These are phyloP conservation scores for Shinisaurus crocodilurus DNA, from an alignment of 2,113 vertebrate genomes.

Conservation along the genomic window DNA sequence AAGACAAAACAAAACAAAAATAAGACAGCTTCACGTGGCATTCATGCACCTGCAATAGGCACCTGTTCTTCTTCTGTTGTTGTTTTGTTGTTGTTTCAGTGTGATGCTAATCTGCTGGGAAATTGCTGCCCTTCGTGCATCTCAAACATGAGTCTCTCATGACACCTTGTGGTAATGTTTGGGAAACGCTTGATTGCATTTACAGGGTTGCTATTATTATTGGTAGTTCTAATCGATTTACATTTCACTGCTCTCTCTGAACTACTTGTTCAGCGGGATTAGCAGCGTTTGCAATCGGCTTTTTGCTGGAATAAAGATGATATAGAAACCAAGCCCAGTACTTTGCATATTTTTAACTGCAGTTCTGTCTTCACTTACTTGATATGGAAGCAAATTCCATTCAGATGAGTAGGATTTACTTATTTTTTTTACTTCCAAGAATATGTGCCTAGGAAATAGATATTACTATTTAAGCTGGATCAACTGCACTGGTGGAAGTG, in stretches of 20 bases:
- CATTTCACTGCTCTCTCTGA: neutral
- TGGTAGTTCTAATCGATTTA: neutral
- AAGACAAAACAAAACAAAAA: neutral
- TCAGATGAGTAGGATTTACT: neutral
- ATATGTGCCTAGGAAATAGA: neutral
- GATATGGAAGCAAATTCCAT: neutral
- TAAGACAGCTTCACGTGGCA: neutral
- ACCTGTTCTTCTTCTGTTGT: neutral
- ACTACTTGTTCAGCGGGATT: neutral
- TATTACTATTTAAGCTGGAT: too few species aligned
- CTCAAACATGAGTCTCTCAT: neutral
- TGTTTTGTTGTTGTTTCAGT: neutral
- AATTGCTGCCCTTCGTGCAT: neutral
- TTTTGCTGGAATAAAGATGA: neutral
- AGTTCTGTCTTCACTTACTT: rapidly evolving
- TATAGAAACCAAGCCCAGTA: neutral
- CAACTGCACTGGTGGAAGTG: too few species aligned
- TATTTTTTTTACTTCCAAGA: neutral
- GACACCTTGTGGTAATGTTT: neutral
- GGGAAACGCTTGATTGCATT: neutral
- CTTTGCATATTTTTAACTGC: neutral
- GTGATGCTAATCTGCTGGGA: neutral
- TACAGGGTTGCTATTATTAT: neutral
- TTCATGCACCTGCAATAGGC: neutral
- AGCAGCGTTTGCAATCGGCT: neutral